A percentile compares a stretch with the other conserved stretches of the same genome.
Evolutionary conservation across 2,113 vertebrate species (phyloP).

Genomic region (Trochalopteron elliotii): DNA sequence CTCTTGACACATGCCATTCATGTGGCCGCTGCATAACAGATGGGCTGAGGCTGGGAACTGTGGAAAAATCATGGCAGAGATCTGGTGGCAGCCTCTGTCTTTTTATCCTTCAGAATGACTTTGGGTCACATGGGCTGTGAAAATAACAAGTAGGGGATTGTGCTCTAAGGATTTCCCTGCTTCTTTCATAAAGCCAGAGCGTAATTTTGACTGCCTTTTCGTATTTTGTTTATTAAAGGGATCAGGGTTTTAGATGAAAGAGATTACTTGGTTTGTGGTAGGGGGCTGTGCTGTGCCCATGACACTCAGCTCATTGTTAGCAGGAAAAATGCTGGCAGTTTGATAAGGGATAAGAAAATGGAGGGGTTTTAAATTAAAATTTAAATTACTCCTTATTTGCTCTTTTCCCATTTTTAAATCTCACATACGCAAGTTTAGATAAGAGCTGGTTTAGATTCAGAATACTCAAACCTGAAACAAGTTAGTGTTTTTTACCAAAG

Average conservation of each 20-base stretch:
- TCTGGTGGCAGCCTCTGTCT: slow-evolving; percentile 82
- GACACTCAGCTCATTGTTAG: slow-evolving; percentile 79
- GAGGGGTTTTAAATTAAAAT: slow-evolving; percentile 81
- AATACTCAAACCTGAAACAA: slow-evolving; percentile 55
- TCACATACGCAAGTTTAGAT: slow-evolving; percentile 76
- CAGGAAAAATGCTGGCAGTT: slow-evolving; percentile 78
- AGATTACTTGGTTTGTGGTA: slow-evolving; percentile 79
- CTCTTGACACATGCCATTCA: slow-evolving; percentile 96
- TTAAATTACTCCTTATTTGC: slow-evolving; percentile 82
- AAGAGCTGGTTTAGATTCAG: slow-evolving; percentile 72
- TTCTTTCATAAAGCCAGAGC: slow-evolving; percentile 81
- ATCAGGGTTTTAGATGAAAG: slow-evolving; percentile 85
- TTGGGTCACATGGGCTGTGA: slow-evolving; percentile 81
- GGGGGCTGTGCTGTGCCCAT: slow-evolving; percentile 70
- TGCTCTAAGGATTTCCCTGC: slow-evolving; percentile 80
- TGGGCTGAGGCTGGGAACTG: slow-evolving; percentile 90
- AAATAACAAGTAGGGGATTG: slow-evolving; percentile 92
- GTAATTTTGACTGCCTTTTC: slow-evolving; percentile 82
- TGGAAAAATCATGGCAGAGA: slow-evolving; percentile 85
- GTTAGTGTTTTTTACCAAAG: slow-evolving; percentile 33
- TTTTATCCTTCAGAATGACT: slow-evolving; percentile 89
- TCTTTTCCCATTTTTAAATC: slow-evolving; percentile 77
- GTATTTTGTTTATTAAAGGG: slow-evolving; percentile 88
- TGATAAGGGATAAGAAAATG: slow-evolving; percentile 83
- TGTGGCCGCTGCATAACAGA: slow-evolving; percentile 88